Conservation (phyloP, 2,113 vertebrate genomes). For the Charina bottae region DNA sequence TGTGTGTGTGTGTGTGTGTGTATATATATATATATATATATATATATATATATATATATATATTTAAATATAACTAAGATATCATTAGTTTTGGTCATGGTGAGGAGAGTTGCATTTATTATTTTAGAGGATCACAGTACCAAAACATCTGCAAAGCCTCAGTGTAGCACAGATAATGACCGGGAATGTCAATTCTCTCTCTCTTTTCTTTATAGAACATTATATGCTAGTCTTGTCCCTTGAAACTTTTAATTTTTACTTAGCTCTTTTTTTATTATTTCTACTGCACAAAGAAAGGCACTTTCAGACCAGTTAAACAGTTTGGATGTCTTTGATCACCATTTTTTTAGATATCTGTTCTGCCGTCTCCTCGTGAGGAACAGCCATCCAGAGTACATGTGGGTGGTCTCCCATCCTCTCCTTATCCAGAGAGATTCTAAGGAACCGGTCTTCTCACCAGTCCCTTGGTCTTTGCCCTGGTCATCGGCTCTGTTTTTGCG, state of each 20-base stretch:
- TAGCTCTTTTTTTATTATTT: not conserved
- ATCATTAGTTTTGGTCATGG: not conserved
- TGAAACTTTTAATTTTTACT: not conserved
- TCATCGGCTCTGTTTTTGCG: not conserved
- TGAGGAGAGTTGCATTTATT: not conserved
- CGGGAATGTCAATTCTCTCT: conserved; percentile 7
- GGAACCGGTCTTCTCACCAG: no score
- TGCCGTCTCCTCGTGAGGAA: no score
- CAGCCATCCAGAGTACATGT: no score
- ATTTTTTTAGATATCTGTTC: not conserved
- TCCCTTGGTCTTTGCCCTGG: not conserved
- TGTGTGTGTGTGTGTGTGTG: no score
- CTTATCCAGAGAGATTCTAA: no score
- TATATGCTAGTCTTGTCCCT: not conserved
- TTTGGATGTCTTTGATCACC: not conserved
- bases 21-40: no score
- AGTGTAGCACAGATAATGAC: not conserved
- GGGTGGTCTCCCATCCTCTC: no score
- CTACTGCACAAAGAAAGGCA: not conserved
- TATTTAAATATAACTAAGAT: not conserved
- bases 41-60: no score
- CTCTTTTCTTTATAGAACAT: not conserved
- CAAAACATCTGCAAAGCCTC: not conserved
- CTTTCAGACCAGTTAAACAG: not conserved
- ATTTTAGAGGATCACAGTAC: not conserved